phyloP scores from a whole-genome alignment of 2,888 invertebrate genomes.

The Diarsia rubi region DNA sequence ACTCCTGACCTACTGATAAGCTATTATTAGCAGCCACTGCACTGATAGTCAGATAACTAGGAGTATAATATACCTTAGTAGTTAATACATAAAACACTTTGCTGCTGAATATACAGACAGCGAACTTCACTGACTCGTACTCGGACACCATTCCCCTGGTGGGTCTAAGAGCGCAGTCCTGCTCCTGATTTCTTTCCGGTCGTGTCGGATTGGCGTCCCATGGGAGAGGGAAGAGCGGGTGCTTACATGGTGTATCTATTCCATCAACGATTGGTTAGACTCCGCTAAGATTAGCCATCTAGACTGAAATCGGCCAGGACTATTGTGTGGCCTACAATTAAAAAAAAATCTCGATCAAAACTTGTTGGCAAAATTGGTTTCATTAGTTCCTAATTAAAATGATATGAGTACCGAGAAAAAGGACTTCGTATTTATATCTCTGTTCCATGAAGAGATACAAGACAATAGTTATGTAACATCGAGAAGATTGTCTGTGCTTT shows the following conservation, averaged over 20 bases:
- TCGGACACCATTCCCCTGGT: not conserved
- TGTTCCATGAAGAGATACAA: not conserved
- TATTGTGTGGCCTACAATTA: not conserved
- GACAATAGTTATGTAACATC: not conserved
- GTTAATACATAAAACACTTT: not conserved
- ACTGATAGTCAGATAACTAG: slow-evolving; percentile 23
- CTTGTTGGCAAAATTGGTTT: not conserved
- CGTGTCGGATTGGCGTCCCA: not conserved
- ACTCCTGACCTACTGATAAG: slow-evolving; percentile 41
- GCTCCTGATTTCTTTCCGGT: not conserved
- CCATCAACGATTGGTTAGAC: not conserved
- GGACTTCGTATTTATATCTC: not conserved
- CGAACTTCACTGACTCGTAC: not conserved
- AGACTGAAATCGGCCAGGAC: not conserved
- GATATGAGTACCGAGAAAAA: not conserved
- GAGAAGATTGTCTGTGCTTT: not conserved
- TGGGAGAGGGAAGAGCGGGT: not conserved
- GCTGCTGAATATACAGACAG: not conserved
- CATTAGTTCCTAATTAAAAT: not conserved
- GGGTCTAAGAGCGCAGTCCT: not conserved
- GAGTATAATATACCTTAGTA: slow-evolving; percentile 16
- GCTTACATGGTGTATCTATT: not conserved
- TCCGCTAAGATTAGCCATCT: not conserved
- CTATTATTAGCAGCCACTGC: slow-evolving; percentile 34
- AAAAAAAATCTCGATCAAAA: not conserved